Evolutionary conservation across 2,888 invertebrate species (phyloP).

Genomic region (Parascotia fuliginaria): DNA sequence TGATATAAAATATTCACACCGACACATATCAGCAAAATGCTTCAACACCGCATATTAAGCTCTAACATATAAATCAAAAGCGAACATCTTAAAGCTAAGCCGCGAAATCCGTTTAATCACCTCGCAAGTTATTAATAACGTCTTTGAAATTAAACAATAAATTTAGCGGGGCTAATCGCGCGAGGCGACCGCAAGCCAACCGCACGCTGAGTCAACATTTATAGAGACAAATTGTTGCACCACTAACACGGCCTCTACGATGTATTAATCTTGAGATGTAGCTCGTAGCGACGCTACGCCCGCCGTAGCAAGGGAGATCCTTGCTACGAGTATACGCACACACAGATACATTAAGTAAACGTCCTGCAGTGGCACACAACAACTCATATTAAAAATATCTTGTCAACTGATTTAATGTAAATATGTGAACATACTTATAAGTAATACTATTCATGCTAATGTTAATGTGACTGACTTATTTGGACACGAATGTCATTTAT

Average conservation of each 20-base stretch:
- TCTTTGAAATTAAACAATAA: conserved; percentile 85
- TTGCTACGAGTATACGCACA: conserved; percentile 38
- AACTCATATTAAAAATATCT: conserved; percentile 20
- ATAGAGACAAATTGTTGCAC: conserved; percentile 85
- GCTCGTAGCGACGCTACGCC: conserved; percentile 60
- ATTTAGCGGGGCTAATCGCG: conserved; percentile 83
- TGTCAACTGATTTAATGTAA: conserved; percentile 23
- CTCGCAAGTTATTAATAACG: conserved; percentile 82
- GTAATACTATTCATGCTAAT: conserved; percentile 59
- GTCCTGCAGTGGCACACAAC: conserved; percentile 18
- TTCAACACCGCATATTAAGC: conserved; percentile 67
- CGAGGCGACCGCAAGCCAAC: conserved; percentile 73
- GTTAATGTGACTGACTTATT: conserved; percentile 58
- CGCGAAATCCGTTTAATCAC: conserved; percentile 83
- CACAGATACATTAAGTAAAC: conserved; percentile 38
- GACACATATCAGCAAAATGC: conserved; percentile 52
- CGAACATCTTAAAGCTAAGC: conserved; percentile 72
- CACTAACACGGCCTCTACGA: conserved; percentile 78
- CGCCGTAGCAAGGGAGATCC: conserved; percentile 54
- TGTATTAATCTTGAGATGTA: conserved; percentile 80
- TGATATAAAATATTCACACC: conserved; percentile 47
- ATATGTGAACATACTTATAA: conserved; percentile 45
- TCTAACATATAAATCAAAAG: conserved; percentile 75
- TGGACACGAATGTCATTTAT: conserved; percentile 62
- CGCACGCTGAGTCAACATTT: conserved; percentile 84